These are phyloP conservation scores for Mobula birostris DNA, from an alignment of 2,113 vertebrate species.

Conservation along the genomic window DNA sequence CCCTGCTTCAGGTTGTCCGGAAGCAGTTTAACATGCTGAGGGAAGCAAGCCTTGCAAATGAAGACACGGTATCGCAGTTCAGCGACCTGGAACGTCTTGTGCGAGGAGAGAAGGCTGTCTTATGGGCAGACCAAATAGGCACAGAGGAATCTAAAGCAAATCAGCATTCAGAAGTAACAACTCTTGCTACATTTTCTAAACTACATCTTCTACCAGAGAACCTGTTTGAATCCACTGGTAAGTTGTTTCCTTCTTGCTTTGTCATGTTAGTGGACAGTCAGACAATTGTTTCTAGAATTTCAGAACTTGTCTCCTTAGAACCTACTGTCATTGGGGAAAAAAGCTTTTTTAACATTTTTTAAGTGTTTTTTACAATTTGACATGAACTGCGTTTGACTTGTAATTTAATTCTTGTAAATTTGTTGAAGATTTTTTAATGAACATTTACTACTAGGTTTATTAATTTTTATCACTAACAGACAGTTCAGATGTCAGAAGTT, in stretches of 20 bases:
- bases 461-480: neutral
- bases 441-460: neutral
- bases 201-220: neutral
- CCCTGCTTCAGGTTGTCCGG: constrained; percentile 9
- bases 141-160: neutral
- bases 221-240: neutral
- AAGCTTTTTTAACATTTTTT: too few species aligned
- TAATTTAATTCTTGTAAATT: constrained; percentile 11
- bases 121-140: constrained; percentile 30
- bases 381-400: neutral
- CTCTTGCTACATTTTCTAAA: neutral
- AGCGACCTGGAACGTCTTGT: constrained; percentile 4
- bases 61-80: neutral
- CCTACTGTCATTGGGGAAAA: neutral
- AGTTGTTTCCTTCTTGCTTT: constrained; percentile 3
- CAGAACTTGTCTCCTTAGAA: neutral
- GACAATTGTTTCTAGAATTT: neutral
- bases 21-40: neutral
- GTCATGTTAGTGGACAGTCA: neutral
- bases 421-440: neutral
- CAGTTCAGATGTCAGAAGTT: too few species aligned
- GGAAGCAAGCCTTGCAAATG: neutral
- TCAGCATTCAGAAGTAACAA: neutral
- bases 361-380: neutral
- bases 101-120: neutral